Conservation (phyloP, 2,888 invertebrate genomes). For the Trichogramma evanescens region DNA sequence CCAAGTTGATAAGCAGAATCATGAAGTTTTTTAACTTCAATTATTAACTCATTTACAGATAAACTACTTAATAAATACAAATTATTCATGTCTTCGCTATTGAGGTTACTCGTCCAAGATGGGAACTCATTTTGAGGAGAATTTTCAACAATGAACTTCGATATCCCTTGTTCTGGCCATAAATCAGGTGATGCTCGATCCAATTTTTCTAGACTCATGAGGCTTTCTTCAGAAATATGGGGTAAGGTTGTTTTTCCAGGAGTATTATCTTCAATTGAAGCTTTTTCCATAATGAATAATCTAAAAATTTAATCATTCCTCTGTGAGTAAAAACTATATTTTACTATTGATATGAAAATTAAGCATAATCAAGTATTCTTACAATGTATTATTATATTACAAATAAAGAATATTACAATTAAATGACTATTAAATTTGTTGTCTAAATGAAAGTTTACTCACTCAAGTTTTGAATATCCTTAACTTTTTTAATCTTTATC, state of each 20-base stretch:
- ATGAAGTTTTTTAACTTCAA: conserved; percentile 89
- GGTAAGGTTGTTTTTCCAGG: conserved; percentile 10
- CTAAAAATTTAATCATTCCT: no score
- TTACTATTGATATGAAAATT: no score
- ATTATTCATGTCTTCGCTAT: conserved; percentile 65
- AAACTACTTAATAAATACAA: conserved; percentile 69
- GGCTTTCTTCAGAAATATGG: conserved; percentile 60
- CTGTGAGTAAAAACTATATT: no score
- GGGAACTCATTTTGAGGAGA: conserved; percentile 56
- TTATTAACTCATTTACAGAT: conserved; percentile 75
- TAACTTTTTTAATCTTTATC: no score
- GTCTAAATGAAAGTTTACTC: neutral
- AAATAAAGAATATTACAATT: neutral
- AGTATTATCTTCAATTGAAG: conserved; percentile 9
- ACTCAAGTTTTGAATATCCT: no score
- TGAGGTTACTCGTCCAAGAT: conserved; percentile 64
- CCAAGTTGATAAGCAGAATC: conserved; percentile 92
- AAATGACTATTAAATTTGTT: neutral
- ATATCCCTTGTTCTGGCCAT: conserved; percentile 94
- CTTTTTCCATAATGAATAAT: conserved; percentile 13
- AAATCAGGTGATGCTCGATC: conserved; percentile 92
- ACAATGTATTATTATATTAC: neutral
- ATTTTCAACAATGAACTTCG: conserved; percentile 71
- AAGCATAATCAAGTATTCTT: no score
- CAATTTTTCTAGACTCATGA: conserved; percentile 83